Conservation (phyloP, 1,140 invertebrate species). For the Lutraria rhynchaena region DNA sequence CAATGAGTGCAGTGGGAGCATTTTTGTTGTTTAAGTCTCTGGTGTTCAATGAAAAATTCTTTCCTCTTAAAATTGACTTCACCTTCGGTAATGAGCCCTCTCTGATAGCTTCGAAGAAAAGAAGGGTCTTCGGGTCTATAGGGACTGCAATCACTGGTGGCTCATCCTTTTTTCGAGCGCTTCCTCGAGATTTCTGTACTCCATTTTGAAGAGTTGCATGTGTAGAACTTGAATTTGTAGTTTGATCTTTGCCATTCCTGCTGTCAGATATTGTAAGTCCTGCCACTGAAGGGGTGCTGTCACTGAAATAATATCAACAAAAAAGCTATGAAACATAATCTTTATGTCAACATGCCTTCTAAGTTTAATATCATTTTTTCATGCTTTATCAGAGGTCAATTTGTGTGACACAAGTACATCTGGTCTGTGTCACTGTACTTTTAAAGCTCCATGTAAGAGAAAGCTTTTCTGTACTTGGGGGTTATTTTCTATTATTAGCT, state of each 20-base stretch:
- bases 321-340: background rate
- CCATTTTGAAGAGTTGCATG: constrained; percentile 17
- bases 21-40: constrained; percentile 65
- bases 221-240: background rate
- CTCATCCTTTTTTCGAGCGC: background rate
- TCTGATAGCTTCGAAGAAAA: constrained; percentile 61
- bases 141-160: constrained; percentile 7
- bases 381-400: too few relatives aligned
- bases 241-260: background rate
- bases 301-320: constrained; percentile 19
- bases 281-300: background rate
- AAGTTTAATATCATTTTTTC: too few relatives aligned
- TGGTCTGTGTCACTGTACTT: too few relatives aligned
- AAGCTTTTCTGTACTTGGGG: too few relatives aligned
- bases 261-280: background rate
- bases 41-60: constrained; percentile 66
- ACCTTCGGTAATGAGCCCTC: constrained; percentile 60
- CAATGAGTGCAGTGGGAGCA: constrained; percentile 69
- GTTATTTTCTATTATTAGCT: too few relatives aligned
- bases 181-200: constrained; percentile 8
- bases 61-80: constrained; percentile 58
- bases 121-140: constrained; percentile 43
- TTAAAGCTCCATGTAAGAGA: too few relatives aligned
- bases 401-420: too few relatives aligned
- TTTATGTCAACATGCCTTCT: too few relatives aligned